Percentiles rank a stretch among this genome's conserved stretches.
Conservation (phyloP, 2,888 invertebrate species). For the Drosophila paucipuncta region DNA sequence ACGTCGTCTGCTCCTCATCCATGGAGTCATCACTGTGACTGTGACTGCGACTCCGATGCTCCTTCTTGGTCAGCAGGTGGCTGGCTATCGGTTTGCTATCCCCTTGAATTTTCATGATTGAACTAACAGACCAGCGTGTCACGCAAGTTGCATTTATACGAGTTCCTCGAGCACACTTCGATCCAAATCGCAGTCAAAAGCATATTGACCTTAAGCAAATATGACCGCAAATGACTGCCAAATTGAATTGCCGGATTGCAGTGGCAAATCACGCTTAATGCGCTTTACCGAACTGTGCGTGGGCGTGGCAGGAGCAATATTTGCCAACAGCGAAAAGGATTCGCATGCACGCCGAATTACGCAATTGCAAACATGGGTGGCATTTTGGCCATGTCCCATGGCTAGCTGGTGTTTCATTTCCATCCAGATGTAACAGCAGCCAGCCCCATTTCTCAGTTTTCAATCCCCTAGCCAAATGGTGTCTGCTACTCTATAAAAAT, state of each 20-base stretch:
- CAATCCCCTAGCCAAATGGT: constrained; percentile 8
- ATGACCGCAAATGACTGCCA: constrained; percentile 54
- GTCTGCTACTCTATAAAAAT: constrained; percentile 29
- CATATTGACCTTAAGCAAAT: constrained; percentile 79
- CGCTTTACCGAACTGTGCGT: constrained; percentile 7
- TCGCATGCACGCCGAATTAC: constrained; percentile 18
- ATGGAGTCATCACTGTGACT: constrained; percentile 30
- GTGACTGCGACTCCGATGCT: constrained; percentile 1
- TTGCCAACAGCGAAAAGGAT: constrained; percentile 37
- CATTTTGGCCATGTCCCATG: constrained; percentile 14
- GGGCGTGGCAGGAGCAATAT: constrained; percentile 35
- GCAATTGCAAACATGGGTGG: constrained; percentile 22
- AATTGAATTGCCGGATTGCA: constrained; percentile 51
- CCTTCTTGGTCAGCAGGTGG: constrained; percentile 12
- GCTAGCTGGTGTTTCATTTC: neutral
- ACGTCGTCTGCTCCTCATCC: constrained; percentile 57
- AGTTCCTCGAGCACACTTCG: constrained; percentile 31
- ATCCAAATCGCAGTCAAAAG: constrained; percentile 68
- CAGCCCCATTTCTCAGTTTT: neutral
- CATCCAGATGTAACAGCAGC: neutral
- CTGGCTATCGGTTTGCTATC: constrained; percentile 18
- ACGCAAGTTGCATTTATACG: constrained; percentile 50
- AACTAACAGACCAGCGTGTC: constrained; percentile 30
- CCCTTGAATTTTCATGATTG: constrained; percentile 55
- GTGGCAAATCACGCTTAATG: constrained; percentile 52